Evolutionary conservation across 2,113 vertebrate species (phyloP).

Genomic region (Anoplopoma fimbria): DNA sequence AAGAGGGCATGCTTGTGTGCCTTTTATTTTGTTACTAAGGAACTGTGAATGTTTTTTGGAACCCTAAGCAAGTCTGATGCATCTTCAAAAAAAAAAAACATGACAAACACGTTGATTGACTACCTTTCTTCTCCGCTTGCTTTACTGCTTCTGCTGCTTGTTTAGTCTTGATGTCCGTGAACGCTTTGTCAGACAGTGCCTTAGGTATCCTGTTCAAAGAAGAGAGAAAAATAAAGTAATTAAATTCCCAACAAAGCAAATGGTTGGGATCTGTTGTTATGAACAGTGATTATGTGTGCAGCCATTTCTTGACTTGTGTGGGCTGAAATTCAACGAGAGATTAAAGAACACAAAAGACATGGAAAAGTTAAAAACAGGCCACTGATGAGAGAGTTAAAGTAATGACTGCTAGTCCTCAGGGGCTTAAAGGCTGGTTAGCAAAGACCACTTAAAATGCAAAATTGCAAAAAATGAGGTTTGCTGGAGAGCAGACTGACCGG

Average conservation of each 20-base stretch:
- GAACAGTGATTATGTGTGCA: constrained; percentile 14
- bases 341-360: constrained; percentile 30
- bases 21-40: not conserved
- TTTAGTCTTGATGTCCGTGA: constrained; percentile 82
- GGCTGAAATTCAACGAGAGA: constrained; percentile 39
- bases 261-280: constrained; percentile 26
- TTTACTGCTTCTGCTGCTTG: constrained; percentile 64
- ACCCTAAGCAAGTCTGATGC: not conserved
- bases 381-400: constrained; percentile 37
- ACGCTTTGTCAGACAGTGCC: constrained; percentile 87
- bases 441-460: constrained; percentile 40
- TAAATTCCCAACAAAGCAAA: constrained; percentile 44
- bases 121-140: constrained; percentile 83
- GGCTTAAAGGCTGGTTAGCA: constrained; percentile 28
- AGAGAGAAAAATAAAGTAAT: constrained; percentile 28
- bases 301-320: constrained; percentile 12
- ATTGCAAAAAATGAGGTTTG: constrained; percentile 32
- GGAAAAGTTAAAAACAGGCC: constrained; percentile 24
- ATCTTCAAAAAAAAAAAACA: constrained; percentile 11
- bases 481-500: constrained; percentile 82
- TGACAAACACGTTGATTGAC: constrained; percentile 26
- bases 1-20: not conserved
- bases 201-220: constrained; percentile 90
- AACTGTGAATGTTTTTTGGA: not conserved
- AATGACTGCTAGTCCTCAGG: constrained; percentile 5